phyloP scores from a whole-genome alignment of 2,797 vertebrate genomes.

The Tauraco hartlaubi region DNA sequence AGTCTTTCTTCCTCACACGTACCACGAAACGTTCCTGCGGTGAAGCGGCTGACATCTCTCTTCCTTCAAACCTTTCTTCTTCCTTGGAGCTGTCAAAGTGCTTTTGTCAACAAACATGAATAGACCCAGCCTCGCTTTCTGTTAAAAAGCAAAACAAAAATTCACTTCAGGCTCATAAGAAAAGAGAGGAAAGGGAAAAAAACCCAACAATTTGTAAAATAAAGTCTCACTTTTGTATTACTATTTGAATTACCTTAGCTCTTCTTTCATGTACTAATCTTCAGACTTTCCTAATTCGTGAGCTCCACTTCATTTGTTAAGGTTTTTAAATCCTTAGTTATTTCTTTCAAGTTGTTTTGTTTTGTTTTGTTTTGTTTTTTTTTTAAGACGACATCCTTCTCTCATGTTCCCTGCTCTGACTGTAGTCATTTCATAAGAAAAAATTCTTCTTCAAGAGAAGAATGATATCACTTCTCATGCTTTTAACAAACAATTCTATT shows the following conservation, averaged over 20 bases:
- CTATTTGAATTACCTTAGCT: neutral
- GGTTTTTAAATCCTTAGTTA: neutral
- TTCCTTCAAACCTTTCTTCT: slow-evolving; percentile 23
- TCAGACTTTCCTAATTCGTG: neutral
- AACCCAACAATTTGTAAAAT: neutral
- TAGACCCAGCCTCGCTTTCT: neutral
- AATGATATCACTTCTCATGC: neutral
- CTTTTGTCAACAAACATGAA: slow-evolving; percentile 59
- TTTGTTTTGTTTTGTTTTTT: neutral
- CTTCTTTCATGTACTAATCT: neutral
- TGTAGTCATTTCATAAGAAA: neutral
- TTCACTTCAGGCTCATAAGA: neutral
- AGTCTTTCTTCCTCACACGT: neutral
- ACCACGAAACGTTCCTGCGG: neutral
- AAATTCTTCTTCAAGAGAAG: neutral
- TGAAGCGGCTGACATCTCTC: neutral
- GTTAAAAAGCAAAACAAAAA: slow-evolving; percentile 26
- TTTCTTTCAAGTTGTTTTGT: neutral
- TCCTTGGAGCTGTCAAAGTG: slow-evolving; percentile 24
- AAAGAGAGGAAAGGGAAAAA: neutral
- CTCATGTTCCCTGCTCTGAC: neutral
- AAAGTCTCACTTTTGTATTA: neutral
- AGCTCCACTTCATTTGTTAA: neutral
- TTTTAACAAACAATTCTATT: neutral
- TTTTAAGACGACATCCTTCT: neutral